Percentiles rank a stretch among this genome's conserved stretches.
Conservation (phyloP, 2,888 invertebrate species). For the Hirudinaria manillensis region DNA sequence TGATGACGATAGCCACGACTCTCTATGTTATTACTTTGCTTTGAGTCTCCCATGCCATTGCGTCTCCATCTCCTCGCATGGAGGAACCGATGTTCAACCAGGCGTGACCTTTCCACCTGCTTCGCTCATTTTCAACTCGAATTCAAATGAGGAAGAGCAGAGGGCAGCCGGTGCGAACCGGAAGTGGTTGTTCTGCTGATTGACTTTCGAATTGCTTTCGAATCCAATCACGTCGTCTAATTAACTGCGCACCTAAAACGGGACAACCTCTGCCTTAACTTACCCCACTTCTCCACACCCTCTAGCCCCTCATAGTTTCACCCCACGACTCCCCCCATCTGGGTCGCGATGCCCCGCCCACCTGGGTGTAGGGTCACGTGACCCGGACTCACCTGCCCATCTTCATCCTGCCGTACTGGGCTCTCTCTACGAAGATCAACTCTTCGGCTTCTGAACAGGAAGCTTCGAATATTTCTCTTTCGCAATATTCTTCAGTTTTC, state of each 20-base stretch:
- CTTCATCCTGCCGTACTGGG: slow-evolving; percentile 27
- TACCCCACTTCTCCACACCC: background rate
- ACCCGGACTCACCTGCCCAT: slow-evolving; percentile 23
- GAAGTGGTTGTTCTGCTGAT: no score
- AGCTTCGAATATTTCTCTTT: slow-evolving; percentile 29
- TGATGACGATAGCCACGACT: slow-evolving; percentile 18
- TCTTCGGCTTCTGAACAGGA: background rate
- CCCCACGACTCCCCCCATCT: background rate
- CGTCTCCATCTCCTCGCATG: no score
- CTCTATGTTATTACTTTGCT: no score
- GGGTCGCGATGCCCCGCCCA: background rate
- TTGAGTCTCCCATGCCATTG: no score
- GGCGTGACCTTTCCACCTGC: no score
- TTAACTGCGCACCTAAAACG: background rate
- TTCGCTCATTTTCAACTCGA: no score
- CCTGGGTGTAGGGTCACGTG: no score
- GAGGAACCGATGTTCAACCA: no score
- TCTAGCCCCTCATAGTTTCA: background rate
- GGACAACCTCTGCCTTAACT: background rate
- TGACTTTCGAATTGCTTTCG: no score
- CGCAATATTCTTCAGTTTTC: slow-evolving; percentile 19
- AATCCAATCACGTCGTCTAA: background rate
- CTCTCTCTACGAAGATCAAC: slow-evolving; percentile 21
- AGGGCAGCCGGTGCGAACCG: no score
- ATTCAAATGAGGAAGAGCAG: no score